Evolutionary conservation across 2,888 invertebrate species (phyloP), one percentile per base, ranked within the genome.

Genomic region (Sminthurides aquaticus): DNA sequence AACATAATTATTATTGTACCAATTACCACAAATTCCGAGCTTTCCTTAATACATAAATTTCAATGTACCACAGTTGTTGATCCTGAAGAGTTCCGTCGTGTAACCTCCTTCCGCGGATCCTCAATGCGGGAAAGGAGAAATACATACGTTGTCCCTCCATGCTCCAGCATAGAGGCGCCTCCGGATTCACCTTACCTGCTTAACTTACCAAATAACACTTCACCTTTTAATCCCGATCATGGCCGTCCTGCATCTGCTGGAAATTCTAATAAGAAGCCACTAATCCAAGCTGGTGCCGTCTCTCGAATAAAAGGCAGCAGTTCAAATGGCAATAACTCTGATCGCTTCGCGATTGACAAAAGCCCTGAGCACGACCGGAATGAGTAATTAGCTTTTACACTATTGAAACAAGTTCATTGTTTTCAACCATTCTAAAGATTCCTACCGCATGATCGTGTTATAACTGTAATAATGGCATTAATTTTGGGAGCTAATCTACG

Each of bases 71-170:
- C 3, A 49, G 60, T 60, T 2, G 26, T 25, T 11, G 8, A 20
- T 56, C 59, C 52, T 24, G 52, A 64, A 15, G 64, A 64, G 48
- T 59, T 64, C 52, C 48, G 57, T 20, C 27, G 64, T 3, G 59
- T 64, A 3, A 64, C 52, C 18, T 34, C 24, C 5, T 15, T 64
- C 25, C 52, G 64, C 1, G 64, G 64, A 3, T 64, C 64, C 20
- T 61, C 52, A 11, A 15, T 34, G 2, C 60, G 64, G 20, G 48
- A 22, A 27, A 59, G 60, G 3, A 27, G 64, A 11, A 60, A 64
- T 60, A 60, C 64, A 11, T 60, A 64, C 27, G 29, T 48, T 1
- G 58, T 64, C 1, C 49, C 49, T 34, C n/a, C n/a, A n/a, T n/a
- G n/a, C n/a, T 49, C 60, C 8, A 49, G 49, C 2, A 15, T 20